Percentiles rank a stretch among this genome's conserved stretches.
These are phyloP conservation scores for Psilopsiagon aurifrons DNA, from an alignment of 2,113 vertebrate species.

Conservation along the genomic window DNA sequence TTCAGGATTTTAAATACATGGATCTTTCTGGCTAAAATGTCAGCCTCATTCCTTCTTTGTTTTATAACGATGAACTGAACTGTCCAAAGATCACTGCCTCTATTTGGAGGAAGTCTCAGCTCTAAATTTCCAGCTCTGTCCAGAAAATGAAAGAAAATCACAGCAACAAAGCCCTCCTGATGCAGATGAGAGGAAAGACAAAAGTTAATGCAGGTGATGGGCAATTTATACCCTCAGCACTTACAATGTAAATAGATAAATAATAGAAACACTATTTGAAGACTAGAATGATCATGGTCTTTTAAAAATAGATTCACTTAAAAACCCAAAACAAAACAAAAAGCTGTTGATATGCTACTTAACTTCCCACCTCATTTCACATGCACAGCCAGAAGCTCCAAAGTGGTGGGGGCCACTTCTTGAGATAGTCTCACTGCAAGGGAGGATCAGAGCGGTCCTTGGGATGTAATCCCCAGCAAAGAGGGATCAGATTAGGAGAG, in stretches of 20 bases:
- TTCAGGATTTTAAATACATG: background rate
- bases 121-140: background rate
- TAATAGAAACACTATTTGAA: background rate
- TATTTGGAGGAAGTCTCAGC: background rate
- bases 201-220: background rate
- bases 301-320: background rate
- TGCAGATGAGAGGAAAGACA: background rate
- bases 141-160: conserved; percentile 4
- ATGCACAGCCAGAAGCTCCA: background rate
- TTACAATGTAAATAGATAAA: background rate
- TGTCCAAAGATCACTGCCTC: background rate
- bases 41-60: background rate
- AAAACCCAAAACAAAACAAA: background rate
- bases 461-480: background rate
- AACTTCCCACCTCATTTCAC: background rate
- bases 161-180: background rate
- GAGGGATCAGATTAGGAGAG: background rate
- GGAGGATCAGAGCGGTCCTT: background rate
- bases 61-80: background rate
- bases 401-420: background rate
- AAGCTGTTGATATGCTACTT: background rate
- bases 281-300: background rate
- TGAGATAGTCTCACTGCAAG: background rate
- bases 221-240: background rate
- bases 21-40: background rate